These are phyloP conservation scores for Tamandua tetradactyla DNA, from an alignment of 2,797 vertebrate species.

Conservation along the genomic window DNA sequence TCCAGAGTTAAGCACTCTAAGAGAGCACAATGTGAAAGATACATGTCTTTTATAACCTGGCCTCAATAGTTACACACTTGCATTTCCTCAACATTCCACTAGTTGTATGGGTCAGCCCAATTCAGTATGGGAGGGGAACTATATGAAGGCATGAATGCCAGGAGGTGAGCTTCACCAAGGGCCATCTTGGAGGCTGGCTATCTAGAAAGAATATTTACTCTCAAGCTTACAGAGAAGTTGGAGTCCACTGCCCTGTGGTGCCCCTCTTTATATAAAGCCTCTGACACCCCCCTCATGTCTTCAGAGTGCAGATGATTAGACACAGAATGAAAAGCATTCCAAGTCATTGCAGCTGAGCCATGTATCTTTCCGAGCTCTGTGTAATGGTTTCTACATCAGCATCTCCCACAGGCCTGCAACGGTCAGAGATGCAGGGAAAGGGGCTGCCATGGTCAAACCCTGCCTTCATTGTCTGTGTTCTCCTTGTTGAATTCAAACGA, in stretches of 20 bases:
- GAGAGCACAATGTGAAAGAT: not conserved
- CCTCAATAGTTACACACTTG: not conserved
- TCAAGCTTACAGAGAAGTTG: not conserved
- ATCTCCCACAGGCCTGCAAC: no score
- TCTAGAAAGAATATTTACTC: not conserved
- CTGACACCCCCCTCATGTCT: not conserved
- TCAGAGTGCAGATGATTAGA: not conserved
- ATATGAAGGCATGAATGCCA: no score
- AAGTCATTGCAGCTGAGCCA: not conserved
- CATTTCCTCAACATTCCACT: not conserved
- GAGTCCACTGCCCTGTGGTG: not conserved
- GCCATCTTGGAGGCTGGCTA: no score
- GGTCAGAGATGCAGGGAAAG: not conserved
- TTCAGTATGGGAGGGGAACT: not conserved
- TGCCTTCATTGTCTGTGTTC: not conserved
- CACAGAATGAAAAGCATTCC: not conserved
- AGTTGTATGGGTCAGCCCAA: not conserved
- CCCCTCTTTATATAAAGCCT: fast-evolving
- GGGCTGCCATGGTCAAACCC: no score
- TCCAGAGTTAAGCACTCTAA: not conserved
- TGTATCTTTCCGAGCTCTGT: not conserved
- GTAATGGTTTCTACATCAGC: not conserved
- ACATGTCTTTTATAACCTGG: no score
- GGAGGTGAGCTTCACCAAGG: no score
- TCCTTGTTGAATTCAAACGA: not conserved